Percentiles rank a stretch among this genome's conserved stretches.
These are phyloP conservation scores for Carterocephalus palaemon DNA, from an alignment of 2,888 invertebrate genomes.

Conservation along the genomic window DNA sequence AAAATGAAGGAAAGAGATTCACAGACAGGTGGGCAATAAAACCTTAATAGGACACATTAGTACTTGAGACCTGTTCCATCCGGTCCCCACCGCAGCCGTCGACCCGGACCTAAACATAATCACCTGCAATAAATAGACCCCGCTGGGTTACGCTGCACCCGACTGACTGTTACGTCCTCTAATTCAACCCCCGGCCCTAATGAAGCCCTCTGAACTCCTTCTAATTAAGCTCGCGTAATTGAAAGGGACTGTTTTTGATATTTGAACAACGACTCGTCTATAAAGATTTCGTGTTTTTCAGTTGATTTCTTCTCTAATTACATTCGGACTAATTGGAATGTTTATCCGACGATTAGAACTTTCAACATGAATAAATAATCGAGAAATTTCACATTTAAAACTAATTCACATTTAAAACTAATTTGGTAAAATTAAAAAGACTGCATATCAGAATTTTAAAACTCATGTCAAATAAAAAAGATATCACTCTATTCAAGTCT, in stretches of 20 bases:
- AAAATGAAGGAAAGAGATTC: too few relatives aligned
- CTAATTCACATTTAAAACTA: too few relatives aligned
- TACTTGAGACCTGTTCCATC: conserved; percentile 6
- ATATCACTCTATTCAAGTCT: too few relatives aligned
- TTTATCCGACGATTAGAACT: too few relatives aligned
- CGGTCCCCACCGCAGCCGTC: conserved; percentile 17
- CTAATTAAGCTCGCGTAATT: conserved; percentile 59
- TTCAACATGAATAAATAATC: too few relatives aligned
- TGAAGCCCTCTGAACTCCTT: conserved; percentile 36
- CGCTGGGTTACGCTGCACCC: conserved; percentile 27
- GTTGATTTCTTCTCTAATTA: conserved; percentile 1
- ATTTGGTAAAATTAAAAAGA: too few relatives aligned
- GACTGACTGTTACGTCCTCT: conserved; percentile 41
- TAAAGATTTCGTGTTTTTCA: neutral
- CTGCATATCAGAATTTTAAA: too few relatives aligned
- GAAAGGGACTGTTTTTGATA: conserved; percentile 54
- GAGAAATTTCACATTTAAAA: too few relatives aligned
- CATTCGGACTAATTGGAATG: neutral
- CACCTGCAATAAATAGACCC: conserved; percentile 27
- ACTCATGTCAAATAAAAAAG: too few relatives aligned
- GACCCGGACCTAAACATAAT: conserved; percentile 22
- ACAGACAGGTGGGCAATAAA: too few relatives aligned
- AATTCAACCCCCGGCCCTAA: conserved; percentile 31
- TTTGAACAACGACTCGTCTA: conserved; percentile 47
- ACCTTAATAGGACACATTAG: too few relatives aligned